A percentile compares a stretch with the other conserved stretches of the same genome.
phyloP scores from a whole-genome alignment of 2,888 invertebrate species.

The Synergus laeviventris region DNA sequence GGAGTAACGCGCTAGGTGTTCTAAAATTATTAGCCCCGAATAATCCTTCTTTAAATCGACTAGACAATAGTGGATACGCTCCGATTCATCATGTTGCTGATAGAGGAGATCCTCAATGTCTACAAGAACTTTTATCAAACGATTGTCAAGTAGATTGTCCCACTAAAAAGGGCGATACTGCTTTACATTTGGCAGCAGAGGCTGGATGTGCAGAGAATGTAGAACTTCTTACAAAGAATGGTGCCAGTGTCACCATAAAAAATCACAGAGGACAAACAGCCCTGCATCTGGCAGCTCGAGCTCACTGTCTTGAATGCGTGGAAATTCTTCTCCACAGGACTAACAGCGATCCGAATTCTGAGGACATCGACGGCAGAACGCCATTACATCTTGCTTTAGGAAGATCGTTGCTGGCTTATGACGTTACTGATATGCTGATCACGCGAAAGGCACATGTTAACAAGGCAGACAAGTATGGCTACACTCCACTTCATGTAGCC shows the following conservation, averaged over 20 bases:
- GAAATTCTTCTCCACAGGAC: constrained; percentile 86
- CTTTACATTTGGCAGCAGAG: constrained; percentile 91
- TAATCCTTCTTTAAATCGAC: constrained; percentile 86
- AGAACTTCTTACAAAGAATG: constrained; percentile 83
- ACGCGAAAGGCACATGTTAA: constrained; percentile 90
- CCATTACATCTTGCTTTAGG: constrained; percentile 90
- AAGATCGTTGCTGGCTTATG: constrained; percentile 88
- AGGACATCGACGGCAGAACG: constrained; percentile 88
- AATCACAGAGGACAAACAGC: constrained; percentile 91
- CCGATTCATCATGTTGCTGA: constrained; percentile 90
- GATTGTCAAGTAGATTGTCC: constrained; percentile 85
- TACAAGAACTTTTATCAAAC: constrained; percentile 85
- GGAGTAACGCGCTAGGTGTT: constrained; percentile 90
- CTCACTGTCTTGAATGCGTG: constrained; percentile 88
- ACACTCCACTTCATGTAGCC: constrained; percentile 90
- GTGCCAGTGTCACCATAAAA: constrained; percentile 85
- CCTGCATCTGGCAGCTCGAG: constrained; percentile 89
- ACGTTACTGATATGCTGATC: constrained; percentile 87
- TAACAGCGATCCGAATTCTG: constrained; percentile 86
- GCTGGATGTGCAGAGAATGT: constrained; percentile 91
- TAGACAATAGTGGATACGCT: constrained; percentile 86
- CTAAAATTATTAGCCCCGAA: constrained; percentile 85
- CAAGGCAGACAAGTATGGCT: constrained; percentile 90
- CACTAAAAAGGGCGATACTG: constrained; percentile 85
- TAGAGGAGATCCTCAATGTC: constrained; percentile 85